Percentiles rank a stretch among this genome's conserved stretches.
phyloP scores from a whole-genome alignment of 2,888 invertebrate genomes.

The Plebejus anna region DNA sequence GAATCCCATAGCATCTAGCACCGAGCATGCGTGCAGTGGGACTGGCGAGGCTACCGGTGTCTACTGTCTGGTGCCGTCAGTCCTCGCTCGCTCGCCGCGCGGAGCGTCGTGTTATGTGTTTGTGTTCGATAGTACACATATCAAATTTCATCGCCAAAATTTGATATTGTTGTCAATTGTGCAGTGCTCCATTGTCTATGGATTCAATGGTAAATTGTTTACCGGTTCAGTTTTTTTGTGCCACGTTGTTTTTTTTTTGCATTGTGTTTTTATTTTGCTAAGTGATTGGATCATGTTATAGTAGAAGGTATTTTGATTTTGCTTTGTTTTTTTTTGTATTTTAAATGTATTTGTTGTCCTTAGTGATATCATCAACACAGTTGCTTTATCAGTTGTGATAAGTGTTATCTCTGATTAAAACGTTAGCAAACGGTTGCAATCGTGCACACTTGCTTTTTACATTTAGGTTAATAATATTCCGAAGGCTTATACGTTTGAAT shows the following conservation, averaged over 20 bases:
- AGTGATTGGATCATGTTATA: slow-evolving; percentile 61
- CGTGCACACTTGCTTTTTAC: slow-evolving; percentile 47
- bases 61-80: slow-evolving; percentile 51
- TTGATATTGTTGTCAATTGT: slow-evolving; percentile 76
- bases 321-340: slow-evolving; percentile 36
- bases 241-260: slow-evolving; percentile 49
- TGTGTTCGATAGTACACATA: slow-evolving; percentile 60
- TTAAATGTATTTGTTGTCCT: slow-evolving; percentile 43
- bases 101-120: slow-evolving; percentile 50
- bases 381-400: slow-evolving; percentile 72
- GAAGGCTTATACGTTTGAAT: background rate
- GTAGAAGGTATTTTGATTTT: slow-evolving; percentile 58
- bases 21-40: slow-evolving; percentile 75
- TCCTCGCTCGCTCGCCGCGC: slow-evolving; percentile 63
- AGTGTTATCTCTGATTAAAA: slow-evolving; percentile 58
- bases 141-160: slow-evolving; percentile 77
- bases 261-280: slow-evolving; percentile 65
- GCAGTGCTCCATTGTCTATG: slow-evolving; percentile 65
- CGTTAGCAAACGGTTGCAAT: slow-evolving; percentile 50
- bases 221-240: slow-evolving; percentile 44
- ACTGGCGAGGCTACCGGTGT: slow-evolving; percentile 44
- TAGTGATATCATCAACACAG: slow-evolving; percentile 66
- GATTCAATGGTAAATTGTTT: slow-evolving; percentile 58
- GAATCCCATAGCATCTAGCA: slow-evolving; percentile 56
- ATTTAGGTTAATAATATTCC: slow-evolving; percentile 11